These are phyloP conservation scores for Ophraella communa DNA, from an alignment of 2,888 invertebrate genomes.

Conservation along the genomic window DNA sequence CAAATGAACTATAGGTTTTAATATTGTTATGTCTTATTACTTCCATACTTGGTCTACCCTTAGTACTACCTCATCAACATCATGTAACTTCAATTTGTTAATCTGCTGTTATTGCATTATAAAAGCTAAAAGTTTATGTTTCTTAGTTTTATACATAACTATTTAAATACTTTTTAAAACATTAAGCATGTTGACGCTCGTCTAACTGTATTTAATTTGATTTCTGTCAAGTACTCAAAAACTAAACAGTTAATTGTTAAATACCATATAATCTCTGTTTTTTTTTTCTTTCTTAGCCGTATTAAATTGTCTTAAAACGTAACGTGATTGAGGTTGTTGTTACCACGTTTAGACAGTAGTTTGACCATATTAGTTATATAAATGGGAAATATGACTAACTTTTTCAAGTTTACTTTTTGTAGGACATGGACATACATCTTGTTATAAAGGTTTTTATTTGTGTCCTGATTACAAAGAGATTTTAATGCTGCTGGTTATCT, in stretches of 20 bases:
- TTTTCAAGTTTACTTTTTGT: conserved; percentile 39
- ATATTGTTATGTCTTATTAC: no score
- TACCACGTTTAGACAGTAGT: conserved; percentile 32
- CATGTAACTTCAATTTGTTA: no score
- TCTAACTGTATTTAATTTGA: no score
- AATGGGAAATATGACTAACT: conserved; percentile 40
- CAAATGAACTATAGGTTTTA: no score
- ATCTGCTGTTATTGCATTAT: no score
- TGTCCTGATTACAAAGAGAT: conserved; percentile 9
- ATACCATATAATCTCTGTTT: background rate
- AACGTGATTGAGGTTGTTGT: conserved; percentile 32
- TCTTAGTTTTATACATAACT: no score
- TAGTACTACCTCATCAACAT: no score
- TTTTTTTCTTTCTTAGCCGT: background rate
- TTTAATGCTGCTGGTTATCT: background rate
- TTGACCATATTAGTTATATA: conserved; percentile 38
- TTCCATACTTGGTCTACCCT: no score
- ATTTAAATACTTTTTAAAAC: no score
- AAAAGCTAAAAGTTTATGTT: no score
- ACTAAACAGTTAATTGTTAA: background rate
- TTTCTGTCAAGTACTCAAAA: no score
- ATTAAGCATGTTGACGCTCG: no score
- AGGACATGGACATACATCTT: conserved; percentile 37
- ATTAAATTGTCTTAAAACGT: conserved; percentile 29
- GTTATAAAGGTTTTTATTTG: conserved; percentile 19